Evolutionary conservation across 2,888 invertebrate genomes (phyloP).

Genomic region (Ecdyonurus torrentis): DNA sequence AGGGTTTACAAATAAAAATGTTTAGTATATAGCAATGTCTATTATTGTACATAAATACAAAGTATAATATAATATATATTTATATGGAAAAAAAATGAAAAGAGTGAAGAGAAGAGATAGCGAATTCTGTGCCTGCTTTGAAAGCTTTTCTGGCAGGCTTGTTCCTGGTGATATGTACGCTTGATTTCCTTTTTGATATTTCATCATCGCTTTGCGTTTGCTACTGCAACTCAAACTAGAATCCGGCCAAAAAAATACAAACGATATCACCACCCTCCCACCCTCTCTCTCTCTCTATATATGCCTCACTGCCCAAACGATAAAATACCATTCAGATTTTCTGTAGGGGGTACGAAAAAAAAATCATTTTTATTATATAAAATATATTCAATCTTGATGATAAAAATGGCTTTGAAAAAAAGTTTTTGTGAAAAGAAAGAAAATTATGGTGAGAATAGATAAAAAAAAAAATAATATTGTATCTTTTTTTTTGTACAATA

Average conservation of each 20-base stretch:
- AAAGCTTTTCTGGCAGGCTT: background rate
- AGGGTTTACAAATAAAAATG: too few species aligned
- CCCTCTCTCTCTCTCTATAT: background rate
- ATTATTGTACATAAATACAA: too few species aligned
- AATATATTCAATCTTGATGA: background rate
- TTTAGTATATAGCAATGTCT: too few species aligned
- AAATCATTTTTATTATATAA: background rate
- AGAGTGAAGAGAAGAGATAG: background rate
- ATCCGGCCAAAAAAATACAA: background rate
- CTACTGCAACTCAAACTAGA: background rate
- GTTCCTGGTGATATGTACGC: constrained; percentile 1
- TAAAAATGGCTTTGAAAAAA: background rate
- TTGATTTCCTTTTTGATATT: constrained; percentile 2
- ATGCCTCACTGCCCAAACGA: background rate
- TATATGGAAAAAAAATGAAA: too few species aligned
- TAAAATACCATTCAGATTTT: background rate
- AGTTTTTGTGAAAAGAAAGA: background rate
- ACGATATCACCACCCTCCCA: background rate
- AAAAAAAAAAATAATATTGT: background rate
- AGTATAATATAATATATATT: too few species aligned
- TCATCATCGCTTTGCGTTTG: background rate
- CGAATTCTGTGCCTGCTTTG: background rate
- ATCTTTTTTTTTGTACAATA: background rate
- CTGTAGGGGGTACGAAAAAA: too few species aligned
- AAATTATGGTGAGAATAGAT: background rate